Evolutionary conservation across 1,140 invertebrate genomes (phyloP), one percentile per base, ranked within the genome.

Genomic region (Zaprionus capensis): DNA sequence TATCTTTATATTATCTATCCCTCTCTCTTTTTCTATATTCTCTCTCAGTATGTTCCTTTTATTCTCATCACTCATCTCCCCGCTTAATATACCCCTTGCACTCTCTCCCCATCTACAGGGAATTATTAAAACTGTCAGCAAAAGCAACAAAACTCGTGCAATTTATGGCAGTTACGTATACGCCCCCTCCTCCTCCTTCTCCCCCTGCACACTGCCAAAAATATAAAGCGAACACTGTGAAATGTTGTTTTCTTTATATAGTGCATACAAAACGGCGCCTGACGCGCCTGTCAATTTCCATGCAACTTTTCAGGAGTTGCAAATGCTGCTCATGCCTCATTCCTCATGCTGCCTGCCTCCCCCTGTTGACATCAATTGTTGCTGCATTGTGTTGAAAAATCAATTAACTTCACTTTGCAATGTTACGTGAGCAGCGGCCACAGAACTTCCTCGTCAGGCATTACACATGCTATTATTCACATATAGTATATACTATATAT

Each of bases 361-460:
- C 77, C 70, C 59, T 51, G 77, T 81, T 80, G 84, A 59, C 73
- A 46, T 59, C 70, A 68, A 73, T 68, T 72, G 70, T 41, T 22
- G 46, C 14, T 34, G 74, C 85, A 90, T 84, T 90, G 85, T 80
- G 78, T 79, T 90, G 85, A 79, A 90, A 88, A 90, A 90, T 90
- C 85, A 90, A 90, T 90, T 88, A 88, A 90, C 85, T 80, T 75
- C 85, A 88, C 85, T 81, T 88, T 88, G 81, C 84, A 90, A 80
- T 82, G 85, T 81, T 90, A 90, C 85, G 85, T 87, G 84, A 76
- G 70, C 61, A 36, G 68, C 36, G 15, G 38, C 68, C 80, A 64
- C 76, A 68, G 76, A 71, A 76, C 72, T 81, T 36, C 1, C 2
- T 2, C 28, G 24, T 24, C 70, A 74, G 59, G 74, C 80, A 62